Base-by-base conservation (phyloP, 1,140 invertebrate species). In the Latrodectus geometricus region DNA sequence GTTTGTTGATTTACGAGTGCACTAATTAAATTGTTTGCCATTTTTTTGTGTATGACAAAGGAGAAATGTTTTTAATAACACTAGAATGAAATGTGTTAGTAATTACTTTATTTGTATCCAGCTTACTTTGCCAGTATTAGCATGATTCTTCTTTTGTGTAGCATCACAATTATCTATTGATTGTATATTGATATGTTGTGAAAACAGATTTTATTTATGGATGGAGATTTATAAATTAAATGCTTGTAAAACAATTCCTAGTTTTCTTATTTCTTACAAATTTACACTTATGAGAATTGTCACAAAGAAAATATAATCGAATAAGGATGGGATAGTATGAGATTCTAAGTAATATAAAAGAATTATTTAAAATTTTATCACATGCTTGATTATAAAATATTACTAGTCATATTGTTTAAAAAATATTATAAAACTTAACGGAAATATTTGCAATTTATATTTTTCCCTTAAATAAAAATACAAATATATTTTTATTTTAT, bases 211-310 rank as follows among this genome's bases (percentile, higher is more conserved):
- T 87, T 87, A 87, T 87, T 87, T 87, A 87, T 87, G 85, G 70
- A 87, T 87, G 72, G 86, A 87, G 86, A 87, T 87, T 87, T 87
- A 87, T 87, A 87, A 87, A 87, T 87, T 87, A 87, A 87, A 87
- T 81, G 72, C 86, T 87, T 81, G 77, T 86, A 79, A 78, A 79
- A 73, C 69, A 23, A 73, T 73, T 49, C 0, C n/a, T 80, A 35
- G 35, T 65, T 65, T 14, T 65, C 7, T 65, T n/a, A 65, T 65
- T 65, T 14, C 61, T 65, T 65, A 65, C 7, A 65, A 65, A 15
- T n/a, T 14, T 65, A 65, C 61, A 65, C 61, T 65, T 7, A 15
- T 35, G 35, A 35, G 5, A 35, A 35, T 3, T 3, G 5, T 35
- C 35, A 35, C 35, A 35, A 35, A 35, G 35, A 35, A 35, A 35